A percentile compares a stretch with the other conserved stretches of the same genome.
These are phyloP conservation scores for Musca domestica DNA, from an alignment of 1,140 invertebrate species.

Conservation along the genomic window DNA sequence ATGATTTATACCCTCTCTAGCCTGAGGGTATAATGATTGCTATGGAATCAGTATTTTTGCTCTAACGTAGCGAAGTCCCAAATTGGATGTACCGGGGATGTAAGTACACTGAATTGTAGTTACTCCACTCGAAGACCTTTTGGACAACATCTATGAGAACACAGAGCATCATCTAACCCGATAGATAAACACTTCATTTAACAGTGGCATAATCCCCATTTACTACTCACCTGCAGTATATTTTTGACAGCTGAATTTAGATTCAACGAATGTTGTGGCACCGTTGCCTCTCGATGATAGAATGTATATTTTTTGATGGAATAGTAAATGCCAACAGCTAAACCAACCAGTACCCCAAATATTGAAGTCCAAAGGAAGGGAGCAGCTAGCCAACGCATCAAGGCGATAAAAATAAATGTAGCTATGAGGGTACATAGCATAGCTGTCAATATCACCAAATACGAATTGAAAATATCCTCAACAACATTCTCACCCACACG, in stretches of 20 bases:
- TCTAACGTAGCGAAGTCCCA: too few relatives aligned
- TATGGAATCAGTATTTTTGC: too few relatives aligned
- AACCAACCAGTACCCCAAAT: constrained; percentile 65
- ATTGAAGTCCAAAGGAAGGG: constrained; percentile 86
- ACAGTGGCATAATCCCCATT: too few relatives aligned
- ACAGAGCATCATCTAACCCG: too few relatives aligned
- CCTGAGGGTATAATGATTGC: too few relatives aligned
- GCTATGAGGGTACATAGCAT: constrained; percentile 67
- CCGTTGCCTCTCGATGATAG: constrained; percentile 56
- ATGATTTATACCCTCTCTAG: too few relatives aligned
- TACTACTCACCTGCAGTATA: constrained; percentile 35
- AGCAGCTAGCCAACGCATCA: constrained; percentile 84
- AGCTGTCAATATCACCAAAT: constrained; percentile 67
- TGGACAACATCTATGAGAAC: too few relatives aligned
- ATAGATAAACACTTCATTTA: too few relatives aligned
- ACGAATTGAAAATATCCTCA: constrained; percentile 70
- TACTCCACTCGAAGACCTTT: too few relatives aligned
- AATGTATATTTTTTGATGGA: constrained; percentile 61
- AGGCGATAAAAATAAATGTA: constrained; percentile 82
- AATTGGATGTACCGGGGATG: too few relatives aligned
- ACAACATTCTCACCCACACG: constrained; percentile 67
- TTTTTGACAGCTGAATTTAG: constrained; percentile 50
- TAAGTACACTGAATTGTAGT: too few relatives aligned
- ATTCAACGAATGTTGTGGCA: constrained; percentile 48
- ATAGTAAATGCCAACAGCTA: constrained; percentile 60